Evolutionary conservation across 2,797 vertebrate species (phyloP).

Genomic region (Diplodus sargus): DNA sequence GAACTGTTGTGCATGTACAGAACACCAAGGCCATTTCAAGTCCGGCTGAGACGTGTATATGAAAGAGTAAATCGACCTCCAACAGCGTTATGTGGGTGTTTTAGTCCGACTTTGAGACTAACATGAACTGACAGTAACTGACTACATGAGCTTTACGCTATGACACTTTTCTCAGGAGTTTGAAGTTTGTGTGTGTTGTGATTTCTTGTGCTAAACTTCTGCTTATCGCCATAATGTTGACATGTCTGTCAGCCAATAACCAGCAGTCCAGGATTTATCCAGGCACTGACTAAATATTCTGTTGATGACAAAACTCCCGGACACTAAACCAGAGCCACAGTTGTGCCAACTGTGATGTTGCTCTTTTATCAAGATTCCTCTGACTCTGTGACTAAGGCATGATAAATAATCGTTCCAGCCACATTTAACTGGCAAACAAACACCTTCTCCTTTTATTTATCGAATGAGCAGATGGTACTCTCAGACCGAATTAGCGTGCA

Average conservation of each 20-base stretch:
- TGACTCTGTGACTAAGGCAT: background rate
- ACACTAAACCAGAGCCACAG: background rate
- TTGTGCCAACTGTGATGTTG: background rate
- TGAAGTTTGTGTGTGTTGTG: background rate
- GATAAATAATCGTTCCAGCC: too few relatives aligned
- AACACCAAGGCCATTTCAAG: too few relatives aligned
- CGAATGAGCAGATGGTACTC: conserved; percentile 14
- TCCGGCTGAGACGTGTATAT: too few relatives aligned
- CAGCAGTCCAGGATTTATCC: background rate
- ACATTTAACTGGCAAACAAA: background rate
- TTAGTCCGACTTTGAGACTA: too few relatives aligned
- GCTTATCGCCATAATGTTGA: background rate
- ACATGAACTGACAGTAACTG: too few relatives aligned
- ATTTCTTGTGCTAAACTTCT: too few relatives aligned
- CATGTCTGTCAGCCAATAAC: background rate
- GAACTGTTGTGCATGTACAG: too few relatives aligned
- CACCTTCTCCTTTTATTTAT: conserved; percentile 4
- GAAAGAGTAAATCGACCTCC: too few relatives aligned
- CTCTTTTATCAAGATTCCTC: background rate
- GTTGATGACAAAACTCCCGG: background rate
- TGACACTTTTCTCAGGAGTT: background rate
- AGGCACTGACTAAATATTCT: background rate
- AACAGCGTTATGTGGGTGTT: too few relatives aligned
- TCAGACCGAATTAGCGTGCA: background rate
- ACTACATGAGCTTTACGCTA: background rate